Evolutionary conservation across 2,113 vertebrate species (phyloP).

Genomic region (Sturnira hondurensis): DNA sequence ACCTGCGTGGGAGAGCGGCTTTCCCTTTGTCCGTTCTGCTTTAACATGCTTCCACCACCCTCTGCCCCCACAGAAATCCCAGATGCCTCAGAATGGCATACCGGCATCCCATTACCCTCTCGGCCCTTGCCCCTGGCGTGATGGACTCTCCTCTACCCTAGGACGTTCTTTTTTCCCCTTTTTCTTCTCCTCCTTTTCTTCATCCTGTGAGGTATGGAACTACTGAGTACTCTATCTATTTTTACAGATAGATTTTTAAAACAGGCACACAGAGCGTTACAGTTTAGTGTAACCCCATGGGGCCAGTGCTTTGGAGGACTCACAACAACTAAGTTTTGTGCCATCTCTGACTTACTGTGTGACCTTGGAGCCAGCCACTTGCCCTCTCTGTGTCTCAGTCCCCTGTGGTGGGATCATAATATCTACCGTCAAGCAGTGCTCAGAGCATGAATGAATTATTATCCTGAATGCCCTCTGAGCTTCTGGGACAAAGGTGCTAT

Average conservation of each 20-base stretch:
- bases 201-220: neutral
- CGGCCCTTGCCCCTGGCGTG: neutral
- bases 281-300: neutral
- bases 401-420: constrained; percentile 65
- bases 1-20: neutral
- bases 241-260: neutral
- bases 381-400: constrained; percentile 72
- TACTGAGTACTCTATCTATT: neutral
- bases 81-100: neutral
- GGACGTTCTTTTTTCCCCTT: neutral
- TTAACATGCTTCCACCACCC: neutral
- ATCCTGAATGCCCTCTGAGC: constrained; percentile 66
- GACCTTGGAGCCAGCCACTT: constrained; percentile 65
- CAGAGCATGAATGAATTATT: constrained; percentile 69
- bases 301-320: neutral
- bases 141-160: neutral
- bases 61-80: neutral
- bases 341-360: constrained; percentile 62
- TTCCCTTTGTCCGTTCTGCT: neutral
- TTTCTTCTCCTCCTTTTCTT: neutral
- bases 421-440: constrained; percentile 62
- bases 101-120: rapidly evolving
- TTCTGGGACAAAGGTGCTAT: constrained; percentile 75
- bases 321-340: neutral
- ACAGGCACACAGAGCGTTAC: neutral